Conservation (phyloP, 1,140 invertebrate genomes). For the Anastrepha ludens region DNA sequence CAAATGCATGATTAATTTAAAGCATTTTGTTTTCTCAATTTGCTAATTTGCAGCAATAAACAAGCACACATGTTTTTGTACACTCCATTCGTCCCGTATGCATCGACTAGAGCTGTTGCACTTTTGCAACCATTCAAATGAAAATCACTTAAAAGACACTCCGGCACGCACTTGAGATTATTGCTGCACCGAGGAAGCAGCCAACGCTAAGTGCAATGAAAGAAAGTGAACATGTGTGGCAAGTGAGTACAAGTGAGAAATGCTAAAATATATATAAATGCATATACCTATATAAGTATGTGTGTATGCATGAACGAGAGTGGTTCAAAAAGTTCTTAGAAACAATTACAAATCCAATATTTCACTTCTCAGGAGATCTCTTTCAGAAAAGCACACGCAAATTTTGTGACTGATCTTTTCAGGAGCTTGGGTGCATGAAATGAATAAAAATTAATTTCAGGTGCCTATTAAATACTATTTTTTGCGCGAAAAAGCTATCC, state of each 20-base stretch:
- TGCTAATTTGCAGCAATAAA: slow-evolving; percentile 50
- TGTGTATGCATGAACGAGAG: background rate
- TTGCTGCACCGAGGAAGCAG: slow-evolving; percentile 1
- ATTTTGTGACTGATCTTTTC: too few species aligned
- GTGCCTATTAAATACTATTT: too few species aligned
- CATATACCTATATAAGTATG: background rate
- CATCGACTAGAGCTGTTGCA: slow-evolving; percentile 7
- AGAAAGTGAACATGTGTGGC: slow-evolving; percentile 25
- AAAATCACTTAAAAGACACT: slow-evolving; percentile 51
- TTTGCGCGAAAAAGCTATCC: too few species aligned
- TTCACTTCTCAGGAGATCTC: too few species aligned
- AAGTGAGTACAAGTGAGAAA: background rate
- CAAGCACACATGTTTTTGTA: background rate
- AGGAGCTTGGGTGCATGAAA: too few species aligned
- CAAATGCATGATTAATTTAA: slow-evolving; percentile 34
- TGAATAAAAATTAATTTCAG: too few species aligned
- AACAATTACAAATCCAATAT: too few species aligned
- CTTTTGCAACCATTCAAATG: slow-evolving; percentile 47
- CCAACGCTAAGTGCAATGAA: slow-evolving; percentile 38
- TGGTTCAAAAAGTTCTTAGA: too few species aligned
- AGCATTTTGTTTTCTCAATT: slow-evolving; percentile 40
- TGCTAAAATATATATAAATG: background rate
- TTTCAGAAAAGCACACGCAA: too few species aligned
- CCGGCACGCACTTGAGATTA: slow-evolving; percentile 46
- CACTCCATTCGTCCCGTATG: background rate